phyloP scores from a whole-genome alignment of 1,140 invertebrate species.

The Saccostrea echinata region DNA sequence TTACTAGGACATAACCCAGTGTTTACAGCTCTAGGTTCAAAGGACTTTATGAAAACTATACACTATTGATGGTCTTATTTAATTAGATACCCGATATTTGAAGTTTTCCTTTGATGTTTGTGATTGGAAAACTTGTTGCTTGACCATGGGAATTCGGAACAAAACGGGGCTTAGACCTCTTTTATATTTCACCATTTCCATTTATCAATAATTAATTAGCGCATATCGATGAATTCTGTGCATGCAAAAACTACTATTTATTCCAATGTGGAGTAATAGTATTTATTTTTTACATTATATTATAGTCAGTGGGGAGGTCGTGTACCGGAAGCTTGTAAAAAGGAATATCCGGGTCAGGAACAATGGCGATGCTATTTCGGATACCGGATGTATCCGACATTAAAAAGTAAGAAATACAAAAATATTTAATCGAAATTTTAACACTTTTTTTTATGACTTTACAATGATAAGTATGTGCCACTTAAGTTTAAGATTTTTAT shows the following conservation, averaged over 20 bases:
- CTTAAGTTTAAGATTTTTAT: too few species aligned
- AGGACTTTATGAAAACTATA: conserved; percentile 37
- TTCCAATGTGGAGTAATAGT: neutral
- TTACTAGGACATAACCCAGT: conserved; percentile 28
- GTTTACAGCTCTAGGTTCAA: conserved; percentile 26
- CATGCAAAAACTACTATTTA: neutral
- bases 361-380: conserved; percentile 96
- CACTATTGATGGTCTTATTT: conserved; percentile 37
- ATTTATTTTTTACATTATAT: neutral
- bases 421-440: too few species aligned
- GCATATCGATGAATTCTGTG: neutral
- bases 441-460: too few species aligned
- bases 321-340: conserved; percentile 88
- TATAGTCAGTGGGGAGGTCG: conserved; percentile 88
- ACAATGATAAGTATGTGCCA: too few species aligned
- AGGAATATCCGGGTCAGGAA: conserved; percentile 84
- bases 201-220: neutral
- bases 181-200: neutral
- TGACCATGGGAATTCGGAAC: conserved; percentile 25
- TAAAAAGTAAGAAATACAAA: conserved; percentile 85
- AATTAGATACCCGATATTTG: conserved; percentile 37
- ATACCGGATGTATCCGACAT: conserved; percentile 91
- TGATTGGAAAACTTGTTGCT: neutral
- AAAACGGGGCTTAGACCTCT: neutral
- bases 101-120: conserved; percentile 22